phyloP scores from a whole-genome alignment of 2,888 invertebrate genomes.

The Caenorhabditis auriculariae region DNA sequence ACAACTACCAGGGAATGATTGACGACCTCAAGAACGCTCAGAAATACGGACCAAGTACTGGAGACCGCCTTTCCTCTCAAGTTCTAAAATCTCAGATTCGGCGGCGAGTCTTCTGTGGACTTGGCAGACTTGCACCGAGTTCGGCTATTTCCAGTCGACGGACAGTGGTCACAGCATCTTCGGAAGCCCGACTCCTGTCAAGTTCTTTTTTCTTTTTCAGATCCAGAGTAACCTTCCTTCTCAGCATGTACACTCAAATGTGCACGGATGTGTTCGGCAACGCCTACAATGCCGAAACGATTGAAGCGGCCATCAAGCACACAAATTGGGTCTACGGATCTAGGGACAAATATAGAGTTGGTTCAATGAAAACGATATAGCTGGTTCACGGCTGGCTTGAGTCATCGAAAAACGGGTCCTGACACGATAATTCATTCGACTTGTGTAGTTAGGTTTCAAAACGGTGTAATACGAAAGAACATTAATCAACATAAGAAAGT shows the following conservation, averaged over 20 bases:
- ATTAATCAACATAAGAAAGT: too few species aligned
- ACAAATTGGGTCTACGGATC: conserved; percentile 38
- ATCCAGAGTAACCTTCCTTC: conserved; percentile 1
- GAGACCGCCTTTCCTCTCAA: background rate
- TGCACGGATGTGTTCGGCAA: conserved; percentile 47
- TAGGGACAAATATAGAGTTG: conserved; percentile 19
- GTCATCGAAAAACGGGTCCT: too few species aligned
- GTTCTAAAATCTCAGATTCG: conserved; percentile 1
- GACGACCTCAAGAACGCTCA: conserved; percentile 18
- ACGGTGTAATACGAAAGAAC: too few species aligned
- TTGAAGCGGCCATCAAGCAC: conserved; percentile 11
- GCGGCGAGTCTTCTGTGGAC: conserved; percentile 77
- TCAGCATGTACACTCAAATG: conserved; percentile 43
- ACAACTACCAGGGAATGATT: conserved; percentile 26
- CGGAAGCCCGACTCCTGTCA: conserved; percentile 47
- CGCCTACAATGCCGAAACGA: conserved; percentile 2
- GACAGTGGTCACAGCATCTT: conserved; percentile 65
- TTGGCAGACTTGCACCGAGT: conserved; percentile 93
- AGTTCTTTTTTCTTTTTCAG: conserved; percentile 23
- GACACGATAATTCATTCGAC: too few species aligned
- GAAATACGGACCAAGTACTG: conserved; percentile 7
- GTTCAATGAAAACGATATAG: too few species aligned
- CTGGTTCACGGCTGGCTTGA: too few species aligned
- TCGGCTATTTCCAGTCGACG: conserved; percentile 91
- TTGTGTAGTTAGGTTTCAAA: too few species aligned